Evolutionary conservation across 92 coral and sea anemone genomes (phyloP), one percentile per base, ranked within the genome.

Genomic region (Galaxea fascicularis): DNA sequence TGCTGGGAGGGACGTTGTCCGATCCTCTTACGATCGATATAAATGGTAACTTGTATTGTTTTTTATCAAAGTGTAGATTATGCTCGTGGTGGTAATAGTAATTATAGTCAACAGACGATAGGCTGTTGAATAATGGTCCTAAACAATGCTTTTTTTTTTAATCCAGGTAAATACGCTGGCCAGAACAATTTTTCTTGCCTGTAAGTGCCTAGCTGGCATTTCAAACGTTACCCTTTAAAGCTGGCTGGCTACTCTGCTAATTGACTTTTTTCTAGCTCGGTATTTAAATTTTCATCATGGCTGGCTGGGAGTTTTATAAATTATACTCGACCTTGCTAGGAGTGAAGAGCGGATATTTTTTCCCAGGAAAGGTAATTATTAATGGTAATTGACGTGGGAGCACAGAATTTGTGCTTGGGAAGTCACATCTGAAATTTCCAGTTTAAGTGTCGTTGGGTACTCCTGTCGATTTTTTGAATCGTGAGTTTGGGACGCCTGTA

Each of bases 181-280:
- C 28, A 21, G 31, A 62, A 62, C 27, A 46, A 46, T 62, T 20
- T 18, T 62, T 22, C n/a, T 62, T 4, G 1, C 28, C 67, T 62
- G 8, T 62, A 4, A 18, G 26, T 62, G 1, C 67, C 67, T 62
- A 4, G 67, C 67, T 62, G 67, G 67, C 67, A 62, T 62, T 62
- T 62, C 31, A 62, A 18, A 62, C 29, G 30, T 63, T 63, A 60
- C 65, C 8, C 68, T 63, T 63, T 63, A 25, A 4, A 5, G 68
- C 68, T 63, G 68, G 68, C 68, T 63, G 68, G 68, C 68, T 63
- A 24, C 31, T 63, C 68, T 2, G 69, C 69, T 64, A 64, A 22
- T 64, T 27, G 4, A 1, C 30, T 22, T 64, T 64, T 64, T 64
- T n/a, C 69, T 26, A 24, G 69, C 69, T 22, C 44, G 15, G 15